Evolutionary conservation across 2,888 invertebrate species (phyloP), one percentile per base, ranked within the genome.

Genomic region (Trichogramma dendrolimi): DNA sequence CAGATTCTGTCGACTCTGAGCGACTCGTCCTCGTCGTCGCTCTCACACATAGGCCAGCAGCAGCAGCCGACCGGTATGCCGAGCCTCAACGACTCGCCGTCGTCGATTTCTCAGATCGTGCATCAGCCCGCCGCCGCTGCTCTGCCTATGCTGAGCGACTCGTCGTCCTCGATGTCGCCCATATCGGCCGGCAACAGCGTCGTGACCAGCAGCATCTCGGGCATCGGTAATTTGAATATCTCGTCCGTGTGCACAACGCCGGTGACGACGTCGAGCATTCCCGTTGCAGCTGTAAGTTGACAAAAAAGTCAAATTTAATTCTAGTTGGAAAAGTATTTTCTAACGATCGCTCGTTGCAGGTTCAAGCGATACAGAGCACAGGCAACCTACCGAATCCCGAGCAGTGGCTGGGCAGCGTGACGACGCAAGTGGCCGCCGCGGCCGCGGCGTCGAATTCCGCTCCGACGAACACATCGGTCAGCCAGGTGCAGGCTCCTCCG

Each of bases 361-460:
- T 80, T 27, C 80, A 80, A 65, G 72, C 79, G 4, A 76, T 80
- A 4, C 76, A 81, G 54, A 78, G 82, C 63, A 71, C 74, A 14
- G 69, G 71, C 40, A 75, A 75, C 61, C 82, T 90, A 75, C 92
- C 91, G 40, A 89, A 88, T 78, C 90, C 92, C 0, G 92, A 92
- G 71, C 91, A 91, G 71, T 92, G 91, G 92, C 80, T 92, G 68
- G 91, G 90, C 6, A 86, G 88, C 70, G 85, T 90, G 51, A 86
- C 87, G 10, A 84, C 84, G 67, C 83, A 84, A 66, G 82, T 82
- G 71, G 86, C 83, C 58, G 55, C 67, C 42, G 58, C 72, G 41
- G 68, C 66, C 53, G 71, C 77, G 71, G n/a, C 10, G 2, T 2
- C 42, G 27, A 27, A 27, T 27, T 46, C 8, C n/a, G 8, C 46